These are phyloP conservation scores for Aphelenchoides fujianensis DNA, from an alignment of 1,140 invertebrate species.

Conservation along the genomic window DNA sequence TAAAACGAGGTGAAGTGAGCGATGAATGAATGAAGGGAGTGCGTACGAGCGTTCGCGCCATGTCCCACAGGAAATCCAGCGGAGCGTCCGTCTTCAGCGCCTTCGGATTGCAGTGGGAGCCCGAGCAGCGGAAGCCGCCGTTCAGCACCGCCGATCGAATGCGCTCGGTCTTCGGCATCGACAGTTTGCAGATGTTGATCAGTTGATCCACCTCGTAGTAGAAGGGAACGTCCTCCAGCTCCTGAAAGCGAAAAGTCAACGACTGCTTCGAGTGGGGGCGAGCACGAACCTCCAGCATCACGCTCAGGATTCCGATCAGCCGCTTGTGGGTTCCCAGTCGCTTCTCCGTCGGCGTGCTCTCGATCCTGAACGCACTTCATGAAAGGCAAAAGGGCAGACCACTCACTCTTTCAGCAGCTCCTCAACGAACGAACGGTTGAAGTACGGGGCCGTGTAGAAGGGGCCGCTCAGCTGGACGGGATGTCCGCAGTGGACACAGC, in stretches of 20 bases:
- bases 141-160: conserved; percentile 82
- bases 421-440: conserved; percentile 75
- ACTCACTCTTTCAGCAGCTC: conserved; percentile 63
- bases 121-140: conserved; percentile 85
- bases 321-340: conserved; percentile 70
- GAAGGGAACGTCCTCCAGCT: conserved; percentile 77
- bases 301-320: conserved; percentile 69
- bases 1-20: neutral
- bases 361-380: conserved; percentile 53
- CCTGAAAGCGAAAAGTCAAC: conserved; percentile 68
- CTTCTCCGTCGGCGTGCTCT: conserved; percentile 63
- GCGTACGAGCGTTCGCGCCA: conserved; percentile 38
- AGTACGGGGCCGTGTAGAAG: conserved; percentile 82
- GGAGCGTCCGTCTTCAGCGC: conserved; percentile 93
- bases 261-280: too few species aligned
- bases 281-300: conserved; percentile 64
- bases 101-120: conserved; percentile 80
- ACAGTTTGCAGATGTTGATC: conserved; percentile 39
- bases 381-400: too few species aligned
- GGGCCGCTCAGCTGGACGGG: conserved; percentile 78
- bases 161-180: conserved; percentile 41
- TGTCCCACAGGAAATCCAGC: conserved; percentile 76
- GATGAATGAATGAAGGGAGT: neutral
- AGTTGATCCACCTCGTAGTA: conserved; percentile 72
- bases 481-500: conserved; percentile 51